Conservation (phyloP, 2,113 vertebrate genomes). For the Odontophorus gujanensis region DNA sequence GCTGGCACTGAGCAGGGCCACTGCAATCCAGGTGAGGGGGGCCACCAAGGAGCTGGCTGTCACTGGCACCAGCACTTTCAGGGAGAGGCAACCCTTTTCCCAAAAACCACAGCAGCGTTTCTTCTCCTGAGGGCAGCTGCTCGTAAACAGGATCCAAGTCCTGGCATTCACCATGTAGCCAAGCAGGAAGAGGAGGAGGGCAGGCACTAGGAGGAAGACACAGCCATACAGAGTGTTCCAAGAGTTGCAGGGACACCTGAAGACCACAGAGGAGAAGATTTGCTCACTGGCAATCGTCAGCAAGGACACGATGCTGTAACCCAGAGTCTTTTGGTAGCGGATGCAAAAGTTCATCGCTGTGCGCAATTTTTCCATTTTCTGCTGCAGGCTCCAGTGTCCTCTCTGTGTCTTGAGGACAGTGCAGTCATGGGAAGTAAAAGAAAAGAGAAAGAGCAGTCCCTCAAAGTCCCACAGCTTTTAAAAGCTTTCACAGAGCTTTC, state of each 20-base stretch:
- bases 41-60: conserved; percentile 60
- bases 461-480: rapidly evolving
- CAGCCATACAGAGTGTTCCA: conserved; percentile 76
- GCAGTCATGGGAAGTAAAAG: not conserved
- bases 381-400: rapidly evolving
- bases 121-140: not conserved
- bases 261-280: conserved; percentile 77
- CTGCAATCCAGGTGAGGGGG: conserved; percentile 79
- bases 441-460: not conserved
- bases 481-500: not conserved
- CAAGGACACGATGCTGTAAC: conserved; percentile 75
- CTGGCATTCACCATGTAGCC: conserved; percentile 68
- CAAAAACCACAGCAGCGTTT: rapidly evolving
- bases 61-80: not conserved
- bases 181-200: conserved; percentile 79
- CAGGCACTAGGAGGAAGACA: conserved; percentile 83
- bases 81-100: rapidly evolving
- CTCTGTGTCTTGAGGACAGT: not conserved
- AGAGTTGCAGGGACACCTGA: conserved; percentile 83
- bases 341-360: conserved; percentile 35
- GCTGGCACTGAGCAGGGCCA: conserved; percentile 79
- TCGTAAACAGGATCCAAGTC: conserved; percentile 77
- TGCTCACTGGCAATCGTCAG: conserved; percentile 77
- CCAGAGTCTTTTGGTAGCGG: conserved; percentile 54
- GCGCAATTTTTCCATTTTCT: conserved; percentile 76